Base-by-base conservation (phyloP, 2,888 invertebrate species). In the Epirrita christyi region DNA sequence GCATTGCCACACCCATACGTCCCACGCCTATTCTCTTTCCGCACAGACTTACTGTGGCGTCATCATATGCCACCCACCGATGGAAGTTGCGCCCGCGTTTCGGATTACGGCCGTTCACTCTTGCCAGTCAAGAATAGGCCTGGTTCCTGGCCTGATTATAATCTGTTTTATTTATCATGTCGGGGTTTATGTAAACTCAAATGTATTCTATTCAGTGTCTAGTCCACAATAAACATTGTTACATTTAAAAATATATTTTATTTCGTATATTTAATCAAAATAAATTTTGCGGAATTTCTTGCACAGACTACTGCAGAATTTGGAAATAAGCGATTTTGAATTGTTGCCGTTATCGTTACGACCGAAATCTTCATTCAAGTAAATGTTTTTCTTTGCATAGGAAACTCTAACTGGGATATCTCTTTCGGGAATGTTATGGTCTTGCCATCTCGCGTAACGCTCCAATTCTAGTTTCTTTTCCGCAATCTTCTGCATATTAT, bases 221-320 rank as follows among this genome's bases (percentile, higher is more conserved):
- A 91, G 90, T 91, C 88, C 72, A 72, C 57, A 86, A 81, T 88
- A 86, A 88, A 88, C 75, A 61, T 78, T 80, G 79, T 76, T 69
- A 72, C 64, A 66, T 67, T 61, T 57, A 40, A 66, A 55, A 61
- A 53, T 54, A 55, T 68, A n/a, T 67, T 64, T 57, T 67, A 57
- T 71, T 61, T 27, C 21, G 21, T 21, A 21, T 21, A n/a, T 14
- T 66, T 40, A 72, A 45, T 49, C 38, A 51, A 71, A 68, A 34
- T 70, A 59, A 48, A 64, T 75, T 68, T 77, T 88, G 32, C 88
- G 84, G 61, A 89, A 72, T 68, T 78, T 88, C 54, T 75, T 84
- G 65, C 90, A 90, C 14, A 91, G 65, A 54, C 78, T 85, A 56
- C 70, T 82, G 64, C 90, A 91, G 55, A 91, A 75, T 78, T 79